Evolutionary conservation across 2,113 vertebrate genomes (phyloP), one percentile per base, ranked within the genome.

Genomic region (Danionella cerebrum): DNA sequence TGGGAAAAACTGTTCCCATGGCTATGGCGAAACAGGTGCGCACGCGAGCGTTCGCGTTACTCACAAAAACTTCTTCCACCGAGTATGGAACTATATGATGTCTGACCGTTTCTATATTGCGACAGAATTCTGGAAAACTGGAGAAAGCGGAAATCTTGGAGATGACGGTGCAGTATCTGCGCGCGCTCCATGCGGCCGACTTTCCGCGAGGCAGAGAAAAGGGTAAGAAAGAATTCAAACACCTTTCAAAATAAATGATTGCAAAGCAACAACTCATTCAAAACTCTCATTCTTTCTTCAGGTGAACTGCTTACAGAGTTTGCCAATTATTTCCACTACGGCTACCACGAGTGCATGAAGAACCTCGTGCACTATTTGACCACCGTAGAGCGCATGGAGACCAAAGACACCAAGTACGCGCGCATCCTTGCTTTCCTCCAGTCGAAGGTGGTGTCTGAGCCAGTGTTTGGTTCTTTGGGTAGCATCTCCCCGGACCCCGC

Each of bases 311-410:
- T 98, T 51, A 90, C 92, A n/a, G 96, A 98, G 78, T 98, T 98
- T 70, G 93, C 96, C n/a, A 97, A 94, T 82, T 98, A 98, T 65
- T 98, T 98, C 76, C 95, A 98, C 83, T 97, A 94, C 6, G 96
- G 96, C 70, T 98, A 98, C 80, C 95, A 95, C 68, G 95, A 98
- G 78, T 98, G 96, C 65, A 97, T 98, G 95, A 97, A 96, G 82
- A 98, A 98, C 80, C 83, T 98, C 64, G 96, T 98, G 42, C 95
- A 98, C 77, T 98, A 98, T 66, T 85, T 98, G 74, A 98, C 95
- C 73, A 97, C 96, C 0, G 95, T 98, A 80, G 96, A 98, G 81
- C 79, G 94, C 45, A 92, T 92, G 79, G 96, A 98, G 78, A 97
- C 94, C 82, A 96, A 96, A 84, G 96, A 98, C 80, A 93, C 92